Percentiles rank a stretch among this genome's conserved stretches.
Conservation (phyloP, 2,888 invertebrate genomes). For the Diaphora mendica region DNA sequence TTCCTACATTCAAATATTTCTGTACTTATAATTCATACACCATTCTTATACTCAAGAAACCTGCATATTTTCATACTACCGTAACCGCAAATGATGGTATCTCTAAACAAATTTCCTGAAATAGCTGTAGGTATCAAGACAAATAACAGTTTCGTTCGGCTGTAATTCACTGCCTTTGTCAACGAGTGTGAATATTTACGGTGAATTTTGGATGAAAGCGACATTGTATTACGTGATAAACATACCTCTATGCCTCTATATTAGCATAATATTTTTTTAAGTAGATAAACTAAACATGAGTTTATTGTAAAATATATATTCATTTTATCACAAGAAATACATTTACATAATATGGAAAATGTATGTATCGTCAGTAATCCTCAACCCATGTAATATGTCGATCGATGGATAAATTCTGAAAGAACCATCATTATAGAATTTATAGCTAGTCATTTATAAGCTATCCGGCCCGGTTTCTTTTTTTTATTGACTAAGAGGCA, state of each 20-base stretch:
- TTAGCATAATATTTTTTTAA: background rate
- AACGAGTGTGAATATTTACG: slow-evolving; percentile 45
- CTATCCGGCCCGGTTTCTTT: no score
- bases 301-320: background rate
- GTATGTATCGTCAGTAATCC: background rate
- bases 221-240: background rate
- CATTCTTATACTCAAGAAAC: background rate
- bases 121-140: slow-evolving; percentile 36
- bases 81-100: slow-evolving; percentile 11
- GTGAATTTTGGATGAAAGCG: slow-evolving; percentile 32
- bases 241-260: background rate
- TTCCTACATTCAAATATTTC: background rate
- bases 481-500: no score
- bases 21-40: background rate
- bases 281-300: background rate
- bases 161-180: slow-evolving; percentile 56
- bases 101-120: slow-evolving; percentile 8
- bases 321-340: background rate
- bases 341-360: background rate
- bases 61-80: background rate
- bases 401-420: background rate
- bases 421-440: background rate
- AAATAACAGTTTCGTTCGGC: slow-evolving; percentile 47
- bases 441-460: background rate
- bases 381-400: background rate